Base-by-base conservation (phyloP, 2,113 vertebrate genomes). In the Glaucidium brasilianum region DNA sequence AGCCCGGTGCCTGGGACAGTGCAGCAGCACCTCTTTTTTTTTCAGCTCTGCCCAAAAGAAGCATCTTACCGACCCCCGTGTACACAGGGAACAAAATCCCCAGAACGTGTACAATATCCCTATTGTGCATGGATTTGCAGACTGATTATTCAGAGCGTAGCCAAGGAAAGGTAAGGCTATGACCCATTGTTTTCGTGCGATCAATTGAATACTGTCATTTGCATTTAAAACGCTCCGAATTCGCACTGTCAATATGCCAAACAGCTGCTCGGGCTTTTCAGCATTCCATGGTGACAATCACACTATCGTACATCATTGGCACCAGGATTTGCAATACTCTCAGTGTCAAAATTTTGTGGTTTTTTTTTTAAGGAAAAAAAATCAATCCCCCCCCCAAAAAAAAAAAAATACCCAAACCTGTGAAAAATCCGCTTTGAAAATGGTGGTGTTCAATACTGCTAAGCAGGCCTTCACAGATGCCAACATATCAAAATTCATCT, bases 181-280 rank as follows among this genome's bases (percentile, higher is more conserved):
- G 81, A 88, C 85, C 92, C 88, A 92, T 95, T 93, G 94, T 96
- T 96, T 97, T 91, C 91, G 5, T 86, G 94, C 82, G 97, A 98
- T 97, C 98, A 97, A 98, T 97, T 97, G 97, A 92, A 96, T 97
- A 91, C 97, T 98, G 97, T 97, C 96, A 97, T 98, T 98, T 97
- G 96, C 91, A 97, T 97, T 98, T 98, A 94, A 97, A 98, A 98
- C 97, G 93, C 97, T 98, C 97, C 91, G 96, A 97, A 98, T 97
- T 97, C 96, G 71, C 97, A 98, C 94, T 97, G 97, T 91, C 97
- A 91, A 96, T 95, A 97, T 98, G 98, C 98, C 98, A 98, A 98
- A 98, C 98, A 98, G 98, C 98, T 98, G 98, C 97, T 98, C 97
- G 92, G 97, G 92, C 98, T 98, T 97, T 98, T 98, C 98, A 98